These are phyloP conservation scores for Malurus leucopterus DNA, from an alignment of 2,797 vertebrate genomes.

Conservation along the genomic window DNA sequence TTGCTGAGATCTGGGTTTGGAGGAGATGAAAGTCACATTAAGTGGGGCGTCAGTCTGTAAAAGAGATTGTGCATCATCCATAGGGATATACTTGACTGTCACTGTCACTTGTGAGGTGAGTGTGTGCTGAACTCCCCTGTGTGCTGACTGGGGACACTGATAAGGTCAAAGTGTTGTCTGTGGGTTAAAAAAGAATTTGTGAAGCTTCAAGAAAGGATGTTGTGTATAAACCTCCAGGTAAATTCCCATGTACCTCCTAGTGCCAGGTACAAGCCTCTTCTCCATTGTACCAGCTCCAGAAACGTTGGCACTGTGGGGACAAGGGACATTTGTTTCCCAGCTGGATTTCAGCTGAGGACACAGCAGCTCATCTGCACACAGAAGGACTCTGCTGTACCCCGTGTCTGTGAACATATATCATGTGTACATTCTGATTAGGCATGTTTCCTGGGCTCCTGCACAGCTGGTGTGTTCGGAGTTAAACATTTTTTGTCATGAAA, in stretches of 20 bases:
- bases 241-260: background rate
- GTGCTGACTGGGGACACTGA: rapidly evolving
- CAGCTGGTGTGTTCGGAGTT: background rate
- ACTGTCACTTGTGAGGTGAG: background rate
- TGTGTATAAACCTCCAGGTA: background rate
- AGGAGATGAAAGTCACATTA: background rate
- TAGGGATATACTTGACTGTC: rapidly evolving
- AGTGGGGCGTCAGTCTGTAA: background rate
- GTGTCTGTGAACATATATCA: rapidly evolving
- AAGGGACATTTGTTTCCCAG: background rate
- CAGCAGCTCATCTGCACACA: background rate
- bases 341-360: background rate
- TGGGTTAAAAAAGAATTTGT: background rate
- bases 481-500: background rate
- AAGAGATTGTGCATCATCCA: background rate
- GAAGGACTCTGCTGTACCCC: background rate
- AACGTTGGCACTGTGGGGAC: rapidly evolving
- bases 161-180: background rate
- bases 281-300: background rate
- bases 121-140: background rate
- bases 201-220: background rate
- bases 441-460: background rate
- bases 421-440: background rate
- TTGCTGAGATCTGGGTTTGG: background rate
- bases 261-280: background rate